phyloP scores from a whole-genome alignment of 2,113 vertebrate species.

The Hirundichthys speculiger region DNA sequence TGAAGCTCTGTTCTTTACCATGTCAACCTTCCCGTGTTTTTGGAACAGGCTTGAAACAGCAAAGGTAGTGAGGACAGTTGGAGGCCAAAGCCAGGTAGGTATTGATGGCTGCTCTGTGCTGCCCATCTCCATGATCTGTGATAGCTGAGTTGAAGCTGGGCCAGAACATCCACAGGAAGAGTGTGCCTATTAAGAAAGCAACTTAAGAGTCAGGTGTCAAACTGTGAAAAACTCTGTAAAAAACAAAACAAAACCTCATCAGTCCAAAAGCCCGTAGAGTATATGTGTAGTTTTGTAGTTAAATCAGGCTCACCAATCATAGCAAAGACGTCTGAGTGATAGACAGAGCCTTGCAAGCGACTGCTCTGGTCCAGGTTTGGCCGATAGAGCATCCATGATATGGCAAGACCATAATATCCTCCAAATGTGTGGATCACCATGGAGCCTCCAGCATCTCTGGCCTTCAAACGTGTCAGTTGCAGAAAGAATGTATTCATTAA shows the following conservation, averaged over 20 bases:
- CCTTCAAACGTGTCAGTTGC: constrained; percentile 71
- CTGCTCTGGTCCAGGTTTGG: constrained; percentile 88
- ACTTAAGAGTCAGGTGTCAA: no score
- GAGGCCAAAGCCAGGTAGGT: constrained; percentile 92
- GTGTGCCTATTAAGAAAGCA: constrained; percentile 82
- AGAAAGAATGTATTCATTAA: no score
- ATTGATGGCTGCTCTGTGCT: constrained; percentile 94
- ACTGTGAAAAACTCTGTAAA: neutral
- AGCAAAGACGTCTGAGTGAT: constrained; percentile 92
- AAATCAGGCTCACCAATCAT: constrained; percentile 89
- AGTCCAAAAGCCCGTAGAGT: neutral
- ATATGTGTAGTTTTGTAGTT: accelerated
- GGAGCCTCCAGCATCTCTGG: constrained; percentile 93
- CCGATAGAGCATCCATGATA: constrained; percentile 92
- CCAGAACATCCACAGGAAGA: constrained; percentile 98
- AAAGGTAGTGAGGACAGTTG: constrained; percentile 89
- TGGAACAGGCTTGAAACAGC: constrained; percentile 90
- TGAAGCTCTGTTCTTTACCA: constrained; percentile 78
- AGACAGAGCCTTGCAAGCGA: constrained; percentile 84
- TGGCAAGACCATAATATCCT: constrained; percentile 92
- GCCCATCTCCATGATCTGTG: constrained; percentile 87
- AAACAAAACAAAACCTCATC: accelerated
- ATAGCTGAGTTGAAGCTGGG: constrained; percentile 97
- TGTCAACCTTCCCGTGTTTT: constrained; percentile 93
- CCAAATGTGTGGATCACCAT: constrained; percentile 98